Evolutionary conservation across 1,140 invertebrate species (phyloP).

Genomic region (Watersipora subatra): DNA sequence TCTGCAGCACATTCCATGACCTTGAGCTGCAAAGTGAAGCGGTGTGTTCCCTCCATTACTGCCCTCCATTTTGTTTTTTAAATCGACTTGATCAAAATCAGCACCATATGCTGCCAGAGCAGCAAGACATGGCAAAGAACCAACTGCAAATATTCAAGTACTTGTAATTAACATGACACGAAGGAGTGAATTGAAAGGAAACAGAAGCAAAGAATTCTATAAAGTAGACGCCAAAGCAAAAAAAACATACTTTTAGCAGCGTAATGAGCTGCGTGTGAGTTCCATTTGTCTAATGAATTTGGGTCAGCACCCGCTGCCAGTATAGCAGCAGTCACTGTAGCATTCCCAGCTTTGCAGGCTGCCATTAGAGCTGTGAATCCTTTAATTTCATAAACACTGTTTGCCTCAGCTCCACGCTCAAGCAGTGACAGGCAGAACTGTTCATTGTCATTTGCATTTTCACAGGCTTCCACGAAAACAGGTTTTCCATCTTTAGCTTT

Average conservation of each 20-base stretch:
- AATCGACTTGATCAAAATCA: conserved; percentile 34
- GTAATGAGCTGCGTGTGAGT: conserved; percentile 32
- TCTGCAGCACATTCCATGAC: conserved; percentile 32
- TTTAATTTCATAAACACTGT: conserved; percentile 27
- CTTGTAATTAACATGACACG: neutral
- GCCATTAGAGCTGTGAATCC: conserved; percentile 36
- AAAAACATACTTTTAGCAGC: conserved; percentile 33
- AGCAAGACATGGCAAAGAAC: conserved; percentile 10
- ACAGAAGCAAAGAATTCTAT: conserved; percentile 6
- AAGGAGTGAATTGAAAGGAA: neutral
- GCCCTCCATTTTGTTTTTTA: conserved; percentile 2
- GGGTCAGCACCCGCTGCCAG: conserved; percentile 28
- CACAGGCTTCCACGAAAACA: conserved; percentile 35
- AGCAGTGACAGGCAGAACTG: conserved; percentile 31
- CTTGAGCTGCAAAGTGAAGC: conserved; percentile 32
- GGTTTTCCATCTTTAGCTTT: conserved; percentile 29
- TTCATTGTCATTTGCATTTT: conserved; percentile 34
- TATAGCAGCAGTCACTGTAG: conserved; percentile 28
- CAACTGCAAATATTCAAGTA: neutral
- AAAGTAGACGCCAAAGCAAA: no score
- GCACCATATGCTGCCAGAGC: conserved; percentile 33
- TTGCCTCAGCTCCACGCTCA: conserved; percentile 34
- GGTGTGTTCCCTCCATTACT: conserved; percentile 29
- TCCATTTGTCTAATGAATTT: conserved; percentile 27
- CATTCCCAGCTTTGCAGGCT: conserved; percentile 30